phyloP scores from a whole-genome alignment of 2,797 vertebrate genomes.

The Leucoraja ocellata region DNA sequence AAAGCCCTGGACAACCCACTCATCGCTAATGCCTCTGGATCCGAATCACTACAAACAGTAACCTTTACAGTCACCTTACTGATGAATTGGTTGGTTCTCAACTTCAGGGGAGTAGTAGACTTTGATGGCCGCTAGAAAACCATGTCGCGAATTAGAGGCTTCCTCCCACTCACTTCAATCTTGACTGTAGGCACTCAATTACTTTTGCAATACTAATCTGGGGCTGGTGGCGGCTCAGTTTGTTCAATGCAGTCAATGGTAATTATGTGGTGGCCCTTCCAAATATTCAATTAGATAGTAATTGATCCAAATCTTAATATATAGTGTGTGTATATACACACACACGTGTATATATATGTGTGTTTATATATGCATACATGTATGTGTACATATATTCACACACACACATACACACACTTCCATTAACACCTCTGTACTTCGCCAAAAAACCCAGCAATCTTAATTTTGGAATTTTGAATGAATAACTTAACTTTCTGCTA shows the following conservation, averaged over 20 bases:
- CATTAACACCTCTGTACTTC: no score
- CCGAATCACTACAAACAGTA: not conserved
- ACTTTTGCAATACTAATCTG: not conserved
- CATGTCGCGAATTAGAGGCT: no score
- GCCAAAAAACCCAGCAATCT: no score
- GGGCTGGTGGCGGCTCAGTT: not conserved
- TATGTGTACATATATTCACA: no score
- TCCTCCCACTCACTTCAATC: not conserved
- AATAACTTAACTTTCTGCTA: not conserved
- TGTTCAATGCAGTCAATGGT: not conserved
- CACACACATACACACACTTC: no score
- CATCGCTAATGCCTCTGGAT: not conserved
- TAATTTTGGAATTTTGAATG: not conserved
- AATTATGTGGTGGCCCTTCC: not conserved
- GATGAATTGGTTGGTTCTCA: not conserved
- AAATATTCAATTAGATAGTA: not conserved
- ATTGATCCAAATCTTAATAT: not conserved
- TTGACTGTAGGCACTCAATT: not conserved
- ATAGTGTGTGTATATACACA: not conserved
- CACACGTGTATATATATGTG: no score
- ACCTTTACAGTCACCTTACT: not conserved
- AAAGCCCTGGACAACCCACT: no score
- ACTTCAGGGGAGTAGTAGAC: not conserved
- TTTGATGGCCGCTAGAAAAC: not conserved
- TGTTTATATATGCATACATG: no score